Conservation (phyloP, 1,140 invertebrate genomes). For the Ostrea denselamellosa region DNA sequence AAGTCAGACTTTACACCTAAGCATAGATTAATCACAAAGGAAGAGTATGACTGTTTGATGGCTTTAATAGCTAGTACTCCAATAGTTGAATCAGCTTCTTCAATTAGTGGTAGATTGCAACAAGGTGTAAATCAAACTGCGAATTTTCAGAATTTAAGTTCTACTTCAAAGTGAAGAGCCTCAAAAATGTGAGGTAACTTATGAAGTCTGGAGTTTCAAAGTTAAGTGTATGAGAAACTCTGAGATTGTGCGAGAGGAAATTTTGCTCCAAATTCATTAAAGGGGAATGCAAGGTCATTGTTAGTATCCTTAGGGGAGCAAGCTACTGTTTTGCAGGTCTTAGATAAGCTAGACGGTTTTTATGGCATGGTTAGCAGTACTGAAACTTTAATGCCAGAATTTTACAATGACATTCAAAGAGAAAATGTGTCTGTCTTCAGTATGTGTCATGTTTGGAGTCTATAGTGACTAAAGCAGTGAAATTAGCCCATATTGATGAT, state of each 20-base stretch:
- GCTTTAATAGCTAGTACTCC: background rate
- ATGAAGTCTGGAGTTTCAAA: conserved; percentile 21
- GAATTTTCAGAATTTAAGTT: background rate
- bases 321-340: conserved; percentile 16
- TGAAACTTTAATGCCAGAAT: background rate
- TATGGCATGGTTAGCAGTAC: conserved; percentile 24
- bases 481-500: background rate
- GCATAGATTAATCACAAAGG: conserved; percentile 11
- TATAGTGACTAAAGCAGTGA: conserved; percentile 8
- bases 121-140: background rate
- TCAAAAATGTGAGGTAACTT: conserved; percentile 34
- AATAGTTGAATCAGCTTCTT: background rate
- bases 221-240: conserved; percentile 4
- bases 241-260: background rate
- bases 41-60: conserved; percentile 24
- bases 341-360: conserved; percentile 35
- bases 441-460: conserved; percentile 38
- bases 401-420: conserved; percentile 39
- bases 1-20: background rate
- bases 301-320: background rate
- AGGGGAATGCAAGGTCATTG: conserved; percentile 11
- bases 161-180: background rate
- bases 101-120: background rate
- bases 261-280: conserved; percentile 17
- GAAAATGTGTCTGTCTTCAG: background rate